phyloP scores from a whole-genome alignment of 2,888 invertebrate genomes.

The Amiota mariae region DNA sequence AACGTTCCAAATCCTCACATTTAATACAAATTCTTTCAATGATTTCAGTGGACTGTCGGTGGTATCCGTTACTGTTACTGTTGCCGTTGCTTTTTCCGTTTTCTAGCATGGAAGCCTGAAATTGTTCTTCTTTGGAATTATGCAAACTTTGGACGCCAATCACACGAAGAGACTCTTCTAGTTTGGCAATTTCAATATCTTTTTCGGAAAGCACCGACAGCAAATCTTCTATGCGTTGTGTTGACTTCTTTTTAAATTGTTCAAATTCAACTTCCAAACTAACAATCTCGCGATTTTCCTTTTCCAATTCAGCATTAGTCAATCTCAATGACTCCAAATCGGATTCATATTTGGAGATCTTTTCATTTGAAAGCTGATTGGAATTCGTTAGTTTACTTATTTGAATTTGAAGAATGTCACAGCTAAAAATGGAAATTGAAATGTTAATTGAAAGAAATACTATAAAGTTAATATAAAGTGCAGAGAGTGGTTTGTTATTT shows the following conservation, averaged over 20 bases:
- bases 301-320: constrained; percentile 55
- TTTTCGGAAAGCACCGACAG: constrained; percentile 74
- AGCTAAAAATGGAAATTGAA: constrained; percentile 46
- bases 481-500: not conserved
- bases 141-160: constrained; percentile 53
- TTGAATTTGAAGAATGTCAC: constrained; percentile 50
- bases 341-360: constrained; percentile 74
- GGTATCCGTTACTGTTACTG: too few species aligned
- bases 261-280: constrained; percentile 75
- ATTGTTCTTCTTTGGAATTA: constrained; percentile 59
- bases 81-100: not conserved
- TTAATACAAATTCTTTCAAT: constrained; percentile 51
- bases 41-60: constrained; percentile 30
- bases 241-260: constrained; percentile 75
- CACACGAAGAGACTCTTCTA: constrained; percentile 54
- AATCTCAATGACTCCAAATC: constrained; percentile 58
- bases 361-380: constrained; percentile 68
- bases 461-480: not conserved
- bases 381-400: constrained; percentile 45
- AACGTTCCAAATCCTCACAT: constrained; percentile 57
- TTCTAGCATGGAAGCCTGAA: constrained; percentile 41
- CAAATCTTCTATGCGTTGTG: constrained; percentile 76
- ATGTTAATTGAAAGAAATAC: not conserved
- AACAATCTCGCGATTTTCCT: constrained; percentile 65
- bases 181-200: constrained; percentile 50